These are phyloP conservation scores for Rattus norvegicus DNA, from an alignment of 2,113 vertebrate species.

Conservation along the genomic window DNA sequence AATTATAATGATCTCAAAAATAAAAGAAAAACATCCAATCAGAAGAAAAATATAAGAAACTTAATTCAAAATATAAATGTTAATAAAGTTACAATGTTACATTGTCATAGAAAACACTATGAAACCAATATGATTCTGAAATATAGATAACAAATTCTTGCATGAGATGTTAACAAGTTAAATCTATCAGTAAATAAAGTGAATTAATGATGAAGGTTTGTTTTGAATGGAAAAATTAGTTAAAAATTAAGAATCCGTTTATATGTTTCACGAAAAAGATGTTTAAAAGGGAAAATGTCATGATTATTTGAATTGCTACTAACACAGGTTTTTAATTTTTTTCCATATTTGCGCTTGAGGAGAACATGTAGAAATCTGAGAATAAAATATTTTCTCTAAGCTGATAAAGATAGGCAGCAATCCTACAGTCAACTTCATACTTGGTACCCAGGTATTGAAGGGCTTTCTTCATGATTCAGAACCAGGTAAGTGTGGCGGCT, in stretches of 20 bases:
- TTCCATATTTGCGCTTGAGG: background rate
- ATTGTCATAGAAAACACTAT: background rate
- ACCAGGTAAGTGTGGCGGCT: background rate
- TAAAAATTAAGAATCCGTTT: slow-evolving; percentile 6
- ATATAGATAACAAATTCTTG: background rate
- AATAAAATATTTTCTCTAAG: slow-evolving; percentile 53
- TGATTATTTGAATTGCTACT: slow-evolving; percentile 36
- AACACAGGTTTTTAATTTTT: background rate
- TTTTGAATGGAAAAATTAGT: background rate
- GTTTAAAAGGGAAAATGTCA: background rate
- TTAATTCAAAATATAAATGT: background rate
- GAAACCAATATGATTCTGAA: background rate
- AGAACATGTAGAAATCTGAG: slow-evolving; percentile 18
- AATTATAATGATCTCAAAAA: background rate
- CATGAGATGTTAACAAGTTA: background rate
- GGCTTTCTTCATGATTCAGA: slow-evolving; percentile 18
- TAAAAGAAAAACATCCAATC: background rate
- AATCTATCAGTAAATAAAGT: background rate
- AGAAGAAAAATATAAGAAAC: background rate
- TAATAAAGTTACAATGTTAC: background rate
- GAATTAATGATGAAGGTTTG: background rate
- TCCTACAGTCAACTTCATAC: background rate
- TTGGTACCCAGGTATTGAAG: slow-evolving; percentile 5
- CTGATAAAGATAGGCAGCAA: background rate
- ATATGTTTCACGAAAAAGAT: slow-evolving; percentile 7